A percentile compares a stretch with the other conserved stretches of the same genome.
Conservation (phyloP, 2,797 vertebrate species). For the Semaprochilodus insignis region DNA sequence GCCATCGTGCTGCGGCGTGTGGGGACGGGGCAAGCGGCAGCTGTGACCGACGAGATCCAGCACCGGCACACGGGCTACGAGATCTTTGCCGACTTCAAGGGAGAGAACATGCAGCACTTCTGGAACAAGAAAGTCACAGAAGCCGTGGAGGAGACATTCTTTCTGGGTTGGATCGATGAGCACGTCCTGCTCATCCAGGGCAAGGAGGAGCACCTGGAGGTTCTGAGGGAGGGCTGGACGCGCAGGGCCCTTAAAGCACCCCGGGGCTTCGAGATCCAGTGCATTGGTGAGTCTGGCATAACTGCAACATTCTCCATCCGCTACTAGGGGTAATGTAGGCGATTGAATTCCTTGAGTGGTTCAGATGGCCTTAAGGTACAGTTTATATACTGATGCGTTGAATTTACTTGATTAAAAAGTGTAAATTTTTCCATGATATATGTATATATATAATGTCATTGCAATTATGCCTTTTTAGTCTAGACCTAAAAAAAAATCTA, state of each 20-base stretch:
- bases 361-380: not conserved
- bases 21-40: conserved; percentile 59
- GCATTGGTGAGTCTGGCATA: conserved; percentile 82
- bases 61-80: conserved; percentile 89
- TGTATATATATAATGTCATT: too few species aligned
- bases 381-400: too few species aligned
- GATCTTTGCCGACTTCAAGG: conserved; percentile 95
- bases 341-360: not conserved
- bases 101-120: conserved; percentile 94
- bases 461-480: too few species aligned
- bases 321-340: not conserved
- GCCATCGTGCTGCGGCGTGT: conserved; percentile 87
- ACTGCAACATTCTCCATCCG: not conserved
- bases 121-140: conserved; percentile 92
- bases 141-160: conserved; percentile 91
- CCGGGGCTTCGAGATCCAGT: conserved; percentile 88
- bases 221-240: conserved; percentile 90
- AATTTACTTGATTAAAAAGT: too few species aligned
- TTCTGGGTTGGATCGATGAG: conserved; percentile 96
- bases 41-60: conserved; percentile 66
- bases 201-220: conserved; percentile 89
- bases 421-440: too few species aligned
- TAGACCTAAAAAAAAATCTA: too few species aligned
- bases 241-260: conserved; percentile 89
- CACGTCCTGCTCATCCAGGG: conserved; percentile 93